A percentile compares a stretch with the other conserved stretches of the same genome.
These are phyloP conservation scores for Thermophis baileyi DNA, from an alignment of 2,113 vertebrate species.

Conservation along the genomic window DNA sequence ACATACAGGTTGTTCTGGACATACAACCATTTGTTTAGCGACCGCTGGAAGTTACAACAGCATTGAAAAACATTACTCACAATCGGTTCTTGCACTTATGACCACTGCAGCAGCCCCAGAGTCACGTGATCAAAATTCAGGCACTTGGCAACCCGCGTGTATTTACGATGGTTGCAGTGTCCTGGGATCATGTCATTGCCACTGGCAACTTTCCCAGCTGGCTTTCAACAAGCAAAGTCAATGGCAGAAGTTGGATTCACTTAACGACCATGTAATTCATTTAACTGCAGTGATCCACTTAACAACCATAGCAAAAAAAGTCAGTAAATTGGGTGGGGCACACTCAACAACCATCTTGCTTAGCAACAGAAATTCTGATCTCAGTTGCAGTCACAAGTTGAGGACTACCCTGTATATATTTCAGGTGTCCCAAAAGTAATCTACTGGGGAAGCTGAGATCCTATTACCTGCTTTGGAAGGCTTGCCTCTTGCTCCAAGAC, in stretches of 20 bases:
- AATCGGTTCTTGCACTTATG: not conserved
- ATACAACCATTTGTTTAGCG: not conserved
- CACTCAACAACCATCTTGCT: not conserved
- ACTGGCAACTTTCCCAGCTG: not conserved
- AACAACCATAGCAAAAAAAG: not conserved
- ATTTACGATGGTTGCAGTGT: not conserved
- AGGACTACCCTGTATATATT: not conserved
- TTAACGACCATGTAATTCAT: not conserved
- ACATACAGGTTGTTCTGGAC: not conserved
- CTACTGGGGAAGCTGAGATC: not conserved
- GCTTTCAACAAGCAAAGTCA: not conserved
- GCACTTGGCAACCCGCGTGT: not conserved
- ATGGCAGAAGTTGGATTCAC: not conserved
- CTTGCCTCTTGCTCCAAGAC: constrained; percentile 2
- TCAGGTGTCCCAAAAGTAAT: not conserved
- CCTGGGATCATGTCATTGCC: not conserved
- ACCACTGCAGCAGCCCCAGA: not conserved
- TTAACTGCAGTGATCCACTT: not conserved
- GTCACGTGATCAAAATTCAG: not conserved
- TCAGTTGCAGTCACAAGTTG: not conserved
- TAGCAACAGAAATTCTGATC: not conserved
- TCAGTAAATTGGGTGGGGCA: not conserved
- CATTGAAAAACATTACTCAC: not conserved
- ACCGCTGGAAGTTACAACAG: not conserved
- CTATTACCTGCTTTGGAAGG: constrained; percentile 9